Evolutionary conservation across 1,140 invertebrate genomes (phyloP), one percentile per base, ranked within the genome.

Genomic region (Listronotus bonariensis): DNA sequence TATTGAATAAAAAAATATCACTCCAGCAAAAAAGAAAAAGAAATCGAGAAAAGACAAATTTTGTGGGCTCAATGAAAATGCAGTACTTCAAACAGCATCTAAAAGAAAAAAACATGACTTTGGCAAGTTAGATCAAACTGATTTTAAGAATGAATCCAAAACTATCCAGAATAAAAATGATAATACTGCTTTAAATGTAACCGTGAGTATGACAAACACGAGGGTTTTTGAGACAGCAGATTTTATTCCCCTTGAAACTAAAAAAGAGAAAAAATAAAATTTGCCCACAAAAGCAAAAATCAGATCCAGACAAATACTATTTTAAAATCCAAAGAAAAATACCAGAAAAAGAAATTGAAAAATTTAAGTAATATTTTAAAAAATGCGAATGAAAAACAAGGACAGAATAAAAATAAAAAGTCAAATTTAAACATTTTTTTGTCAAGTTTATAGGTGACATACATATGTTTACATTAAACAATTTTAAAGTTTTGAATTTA

Each of bases 21-120:
- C 20, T 17, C 17, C 18, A 41, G 38, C 15, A 49, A 60, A 38
- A 60, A 49, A 60, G n/a, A 26, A 41, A 51, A 51, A 51, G 12
- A 52, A 36, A 52, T n/a, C 11, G 2, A 60, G 51, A 34, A 60
- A 60, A 36, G 57, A 60, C 15, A 60, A 51, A 41, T 52, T 60
- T 41, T 60, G 57, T 34, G 57, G 57, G 0, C 57, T 60, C n/a
- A 49, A 60, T 31, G 11, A 60, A 31, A 60, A 32, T 51, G 57
- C 49, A 20, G 46, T 60, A 6, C 10, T 41, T n/a, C 36, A 51
- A 12, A 51, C 18, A 18, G 40, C 57, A 11, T n/a, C 32, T 9
- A 49, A 60, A 26, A 60, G 51, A n/a, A 36, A 48, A 34, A 18
- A 42, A 11, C 40, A 32, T 11, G 14, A 45, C 8, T 32, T n/a